Evolutionary conservation across 1,140 invertebrate genomes (phyloP).

Genomic region (Argopecten irradians): DNA sequence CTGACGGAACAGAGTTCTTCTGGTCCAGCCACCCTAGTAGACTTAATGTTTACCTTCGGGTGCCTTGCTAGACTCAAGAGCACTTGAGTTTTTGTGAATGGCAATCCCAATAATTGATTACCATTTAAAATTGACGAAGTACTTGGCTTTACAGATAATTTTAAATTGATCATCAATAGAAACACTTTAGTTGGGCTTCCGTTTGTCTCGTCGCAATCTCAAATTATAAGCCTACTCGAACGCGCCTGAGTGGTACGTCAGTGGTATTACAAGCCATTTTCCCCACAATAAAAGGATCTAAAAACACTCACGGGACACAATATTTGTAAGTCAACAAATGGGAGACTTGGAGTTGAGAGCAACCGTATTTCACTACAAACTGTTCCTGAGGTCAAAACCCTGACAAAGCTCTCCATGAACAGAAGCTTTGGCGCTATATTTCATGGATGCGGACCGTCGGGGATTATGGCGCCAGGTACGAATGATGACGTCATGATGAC

Average conservation of each 20-base stretch:
- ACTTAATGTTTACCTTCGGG: not conserved
- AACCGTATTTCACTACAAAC: not conserved
- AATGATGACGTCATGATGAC: not conserved
- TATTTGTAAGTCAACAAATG: slow-evolving; percentile 12
- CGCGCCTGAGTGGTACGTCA: not conserved
- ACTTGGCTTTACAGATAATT: slow-evolving; percentile 1
- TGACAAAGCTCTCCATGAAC: not conserved
- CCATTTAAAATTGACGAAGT: slow-evolving; percentile 22
- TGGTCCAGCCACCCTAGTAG: not conserved
- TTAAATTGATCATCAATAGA: slow-evolving; percentile 16
- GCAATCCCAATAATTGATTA: slow-evolving; percentile 11
- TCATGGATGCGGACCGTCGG: not conserved
- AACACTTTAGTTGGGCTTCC: not conserved
- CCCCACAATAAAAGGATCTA: slow-evolving; percentile 1
- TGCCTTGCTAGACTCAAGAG: slow-evolving; percentile 5
- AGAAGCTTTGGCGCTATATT: not conserved
- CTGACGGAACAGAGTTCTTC: not conserved
- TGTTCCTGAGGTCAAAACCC: not conserved
- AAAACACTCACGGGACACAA: not conserved
- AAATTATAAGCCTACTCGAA: not conserved
- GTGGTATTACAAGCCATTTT: slow-evolving; percentile 1
- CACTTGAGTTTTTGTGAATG: slow-evolving; percentile 9
- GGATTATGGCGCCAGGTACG: not conserved
- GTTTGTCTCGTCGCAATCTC: slow-evolving; percentile 14
- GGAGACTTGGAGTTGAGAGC: not conserved